phyloP scores from a whole-genome alignment of 2,888 invertebrate genomes.

The Lasius fuliginosus region DNA sequence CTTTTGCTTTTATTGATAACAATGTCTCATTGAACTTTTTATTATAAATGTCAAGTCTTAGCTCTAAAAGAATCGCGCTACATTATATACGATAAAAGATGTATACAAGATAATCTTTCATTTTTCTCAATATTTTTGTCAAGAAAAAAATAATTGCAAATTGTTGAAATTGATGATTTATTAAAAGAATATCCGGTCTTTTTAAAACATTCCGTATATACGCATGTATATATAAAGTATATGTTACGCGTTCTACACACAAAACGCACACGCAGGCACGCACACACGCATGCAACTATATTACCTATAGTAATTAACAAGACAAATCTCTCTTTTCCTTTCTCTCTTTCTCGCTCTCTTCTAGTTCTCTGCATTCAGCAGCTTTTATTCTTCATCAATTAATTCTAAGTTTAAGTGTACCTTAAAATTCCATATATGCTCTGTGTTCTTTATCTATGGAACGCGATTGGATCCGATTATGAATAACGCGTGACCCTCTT shows the following conservation, averaged over 20 bases:
- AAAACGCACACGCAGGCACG: not conserved
- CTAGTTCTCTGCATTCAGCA: slow-evolving; percentile 75
- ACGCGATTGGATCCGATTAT: slow-evolving; percentile 59
- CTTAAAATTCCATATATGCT: slow-evolving; percentile 74
- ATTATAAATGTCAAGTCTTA: not conserved
- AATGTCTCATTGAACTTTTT: not conserved
- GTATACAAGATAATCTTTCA: not conserved
- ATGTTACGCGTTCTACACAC: slow-evolving; percentile 11
- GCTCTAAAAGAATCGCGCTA: too few species aligned
- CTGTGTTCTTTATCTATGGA: slow-evolving; percentile 65
- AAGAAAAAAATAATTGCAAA: slow-evolving; percentile 1
- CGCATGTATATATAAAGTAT: not conserved
- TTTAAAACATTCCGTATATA: not conserved
- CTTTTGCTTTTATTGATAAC: too few species aligned
- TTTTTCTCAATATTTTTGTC: not conserved
- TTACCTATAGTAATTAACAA: slow-evolving; percentile 85
- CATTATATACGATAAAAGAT: too few species aligned
- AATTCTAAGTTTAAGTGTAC: slow-evolving; percentile 81
- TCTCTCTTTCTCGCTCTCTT: not conserved
- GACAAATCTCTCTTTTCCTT: slow-evolving; percentile 78
- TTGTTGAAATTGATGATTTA: not conserved
- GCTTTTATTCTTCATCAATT: slow-evolving; percentile 79
- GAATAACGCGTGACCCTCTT: slow-evolving; percentile 50
- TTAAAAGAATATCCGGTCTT: slow-evolving; percentile 1
- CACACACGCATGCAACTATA: slow-evolving; percentile 56